Evolutionary conservation across 2,888 invertebrate genomes (phyloP), one percentile per base, ranked within the genome.

Genomic region (Allygus modestus): DNA sequence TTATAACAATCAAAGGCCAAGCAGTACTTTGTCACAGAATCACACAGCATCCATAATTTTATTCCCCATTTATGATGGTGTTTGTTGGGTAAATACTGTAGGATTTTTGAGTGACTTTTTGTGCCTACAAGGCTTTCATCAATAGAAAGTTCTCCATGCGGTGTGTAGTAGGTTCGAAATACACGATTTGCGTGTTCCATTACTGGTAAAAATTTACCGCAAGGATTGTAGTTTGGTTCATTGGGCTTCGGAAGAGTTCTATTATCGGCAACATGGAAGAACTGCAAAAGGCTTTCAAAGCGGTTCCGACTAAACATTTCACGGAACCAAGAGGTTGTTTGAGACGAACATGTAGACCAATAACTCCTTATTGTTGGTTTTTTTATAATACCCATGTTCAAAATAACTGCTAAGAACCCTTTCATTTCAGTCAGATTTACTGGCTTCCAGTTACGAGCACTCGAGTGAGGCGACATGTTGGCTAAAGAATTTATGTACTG

Each of bases 1-100:
- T 61, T 79, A 73, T 84, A 84, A 77, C 77, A 77, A 77, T 33
- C 54, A 12, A 84, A 84, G 9, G 37, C n/a, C n/a, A 79, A 17
- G 31, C 79, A 84, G 28, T 84, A 77, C 23, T 79, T 58, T 26
- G 61, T 28, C 31, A 84, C 46, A 37, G 84, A 51, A 43, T 84
- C 84, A n/a, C 84, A 84, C n/a, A n/a, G n/a, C n/a, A n/a, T n/a
- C n/a, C n/a, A n/a, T n/a, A n/a, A n/a, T n/a, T n/a, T n/a, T n/a
- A n/a, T n/a, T n/a, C n/a, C n/a, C n/a, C n/a, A n/a, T n/a, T n/a
- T n/a, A n/a, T n/a, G n/a, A n/a, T n/a, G n/a, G n/a, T n/a, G n/a
- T n/a, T n/a, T n/a, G n/a, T n/a, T n/a, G n/a, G n/a, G n/a, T n/a
- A n/a, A n/a, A n/a, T n/a, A n/a, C n/a, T n/a, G n/a, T n/a, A n/a